Evolutionary conservation across 2,113 vertebrate species (phyloP).

Genomic region (Eonycteris spelaea): DNA sequence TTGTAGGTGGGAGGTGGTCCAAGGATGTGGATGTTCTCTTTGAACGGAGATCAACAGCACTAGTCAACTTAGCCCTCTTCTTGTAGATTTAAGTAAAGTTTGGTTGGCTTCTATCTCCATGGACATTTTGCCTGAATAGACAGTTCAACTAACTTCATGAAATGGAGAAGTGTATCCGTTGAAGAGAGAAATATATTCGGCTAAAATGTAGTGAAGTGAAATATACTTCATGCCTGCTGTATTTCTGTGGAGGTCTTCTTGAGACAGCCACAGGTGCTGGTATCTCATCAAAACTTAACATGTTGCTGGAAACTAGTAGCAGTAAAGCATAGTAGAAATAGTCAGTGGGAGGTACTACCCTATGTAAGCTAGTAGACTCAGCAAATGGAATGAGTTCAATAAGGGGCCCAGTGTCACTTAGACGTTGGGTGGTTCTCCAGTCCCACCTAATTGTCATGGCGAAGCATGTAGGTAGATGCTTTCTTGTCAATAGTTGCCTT

Average conservation of each 20-base stretch:
- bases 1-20: background rate
- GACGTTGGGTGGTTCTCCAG: background rate
- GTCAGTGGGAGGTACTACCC: background rate
- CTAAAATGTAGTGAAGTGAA: background rate
- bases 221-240: background rate
- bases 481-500: background rate
- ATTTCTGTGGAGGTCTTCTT: background rate
- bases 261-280: background rate
- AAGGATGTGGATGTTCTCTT: background rate
- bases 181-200: background rate
- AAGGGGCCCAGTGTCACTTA: background rate
- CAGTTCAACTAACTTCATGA: background rate
- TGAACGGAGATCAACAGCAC: background rate
- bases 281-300: background rate
- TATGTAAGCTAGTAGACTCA: rapidly evolving
- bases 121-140: background rate
- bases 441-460: background rate
- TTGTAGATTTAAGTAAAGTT: background rate
- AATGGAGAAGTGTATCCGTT: background rate
- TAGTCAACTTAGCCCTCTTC: background rate
- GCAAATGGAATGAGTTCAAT: background rate
- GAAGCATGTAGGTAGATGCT: background rate
- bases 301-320: background rate
- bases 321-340: no score
- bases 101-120: background rate